phyloP scores from a whole-genome alignment of 2,113 vertebrate genomes.

The Phrynosoma platyrhinos region DNA sequence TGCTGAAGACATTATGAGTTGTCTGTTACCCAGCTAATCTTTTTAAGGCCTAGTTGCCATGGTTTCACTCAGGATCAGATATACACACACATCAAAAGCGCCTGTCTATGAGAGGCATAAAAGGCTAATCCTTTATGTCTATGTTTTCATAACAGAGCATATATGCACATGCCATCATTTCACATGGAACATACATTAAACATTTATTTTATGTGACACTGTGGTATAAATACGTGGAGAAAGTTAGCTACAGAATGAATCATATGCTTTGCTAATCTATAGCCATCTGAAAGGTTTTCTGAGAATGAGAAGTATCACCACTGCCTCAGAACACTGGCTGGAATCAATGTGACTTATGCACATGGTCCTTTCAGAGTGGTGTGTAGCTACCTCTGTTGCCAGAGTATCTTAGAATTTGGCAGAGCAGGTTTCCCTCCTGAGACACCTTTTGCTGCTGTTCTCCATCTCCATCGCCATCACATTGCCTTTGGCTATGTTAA shows the following conservation, averaged over 20 bases:
- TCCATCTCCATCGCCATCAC: too few relatives aligned
- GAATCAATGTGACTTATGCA: too few relatives aligned
- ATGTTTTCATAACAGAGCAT: neutral
- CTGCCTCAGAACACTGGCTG: too few relatives aligned
- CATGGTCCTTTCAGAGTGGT: too few relatives aligned
- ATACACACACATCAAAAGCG: neutral
- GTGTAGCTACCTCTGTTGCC: too few relatives aligned
- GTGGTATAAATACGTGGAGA: neutral
- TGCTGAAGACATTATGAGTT: neutral
- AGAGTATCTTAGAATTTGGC: too few relatives aligned
- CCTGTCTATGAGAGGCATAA: neutral
- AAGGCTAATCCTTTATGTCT: conserved; percentile 1
- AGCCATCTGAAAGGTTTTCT: neutral
- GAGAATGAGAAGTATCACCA: neutral
- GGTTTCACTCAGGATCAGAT: conserved; percentile 11
- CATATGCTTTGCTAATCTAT: neutral
- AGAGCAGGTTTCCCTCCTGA: too few relatives aligned
- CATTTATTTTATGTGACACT: neutral
- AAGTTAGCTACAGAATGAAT: neutral
- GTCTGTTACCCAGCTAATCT: neutral
- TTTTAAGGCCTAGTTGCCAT: conserved; percentile 1
- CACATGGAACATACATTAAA: neutral
- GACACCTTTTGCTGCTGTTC: too few relatives aligned
- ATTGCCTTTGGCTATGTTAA: too few relatives aligned
- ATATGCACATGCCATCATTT: neutral